Conservation (phyloP, 2,888 invertebrate genomes). For the Zootermopsis nevadensis region DNA sequence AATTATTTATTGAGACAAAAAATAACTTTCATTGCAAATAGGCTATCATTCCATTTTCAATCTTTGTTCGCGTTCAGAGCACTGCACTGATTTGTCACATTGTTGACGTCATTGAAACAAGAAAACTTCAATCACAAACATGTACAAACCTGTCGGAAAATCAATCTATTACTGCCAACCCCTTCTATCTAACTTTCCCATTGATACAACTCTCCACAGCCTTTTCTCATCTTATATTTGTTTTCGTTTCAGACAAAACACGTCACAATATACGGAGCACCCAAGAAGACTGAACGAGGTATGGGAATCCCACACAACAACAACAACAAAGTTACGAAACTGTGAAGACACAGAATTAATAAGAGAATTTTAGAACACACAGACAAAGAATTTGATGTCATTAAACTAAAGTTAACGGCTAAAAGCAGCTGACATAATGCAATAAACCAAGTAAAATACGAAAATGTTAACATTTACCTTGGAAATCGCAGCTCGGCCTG, state of each 20-base stretch:
- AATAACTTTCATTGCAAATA: no score
- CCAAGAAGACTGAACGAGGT: background rate
- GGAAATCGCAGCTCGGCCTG: background rate
- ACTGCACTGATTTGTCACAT: background rate
- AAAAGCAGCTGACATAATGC: background rate
- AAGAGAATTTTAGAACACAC: background rate
- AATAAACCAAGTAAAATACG: background rate
- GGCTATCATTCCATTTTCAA: no score
- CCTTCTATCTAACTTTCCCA: background rate
- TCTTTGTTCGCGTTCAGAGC: no score
- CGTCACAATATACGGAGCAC: background rate
- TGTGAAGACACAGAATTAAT: background rate
- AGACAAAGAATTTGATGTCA: background rate
- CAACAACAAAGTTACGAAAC: background rate
- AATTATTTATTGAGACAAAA: no score
- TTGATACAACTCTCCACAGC: background rate
- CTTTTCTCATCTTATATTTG: background rate
- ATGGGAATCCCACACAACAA: background rate
- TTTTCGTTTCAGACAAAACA: constrained; percentile 10
- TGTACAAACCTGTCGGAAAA: background rate
- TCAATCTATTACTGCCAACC: constrained; percentile 9
- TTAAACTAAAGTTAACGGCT: background rate
- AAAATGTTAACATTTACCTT: background rate
- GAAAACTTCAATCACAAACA: background rate
- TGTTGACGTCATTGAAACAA: background rate